phyloP scores from a whole-genome alignment of 2,113 vertebrate genomes.

The Smithornis capensis region DNA sequence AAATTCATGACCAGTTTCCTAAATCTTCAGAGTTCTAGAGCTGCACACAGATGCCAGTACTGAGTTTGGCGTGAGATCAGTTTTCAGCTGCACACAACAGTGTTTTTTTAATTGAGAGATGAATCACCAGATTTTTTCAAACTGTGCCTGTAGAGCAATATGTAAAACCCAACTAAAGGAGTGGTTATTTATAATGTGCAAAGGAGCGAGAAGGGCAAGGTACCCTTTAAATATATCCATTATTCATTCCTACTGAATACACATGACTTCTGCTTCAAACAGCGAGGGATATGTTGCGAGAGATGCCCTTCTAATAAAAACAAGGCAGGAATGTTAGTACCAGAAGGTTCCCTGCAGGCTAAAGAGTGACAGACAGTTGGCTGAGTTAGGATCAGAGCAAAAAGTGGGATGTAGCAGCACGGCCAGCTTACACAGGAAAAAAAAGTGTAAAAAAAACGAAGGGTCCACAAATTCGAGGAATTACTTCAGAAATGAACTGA shows the following conservation, averaged over 20 bases:
- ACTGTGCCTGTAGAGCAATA: not conserved
- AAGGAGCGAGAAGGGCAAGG: constrained; percentile 46
- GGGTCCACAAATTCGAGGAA: not conserved
- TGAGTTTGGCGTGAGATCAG: not conserved
- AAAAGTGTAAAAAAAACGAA: not conserved
- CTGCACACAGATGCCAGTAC: not conserved
- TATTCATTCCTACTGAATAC: constrained; percentile 67
- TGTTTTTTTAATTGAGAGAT: not conserved
- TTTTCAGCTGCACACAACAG: not conserved
- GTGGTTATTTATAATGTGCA: constrained; percentile 44
- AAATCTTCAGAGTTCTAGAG: not conserved
- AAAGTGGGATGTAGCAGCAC: constrained; percentile 30
- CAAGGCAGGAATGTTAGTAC: constrained; percentile 61
- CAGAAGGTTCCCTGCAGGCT: constrained; percentile 70
- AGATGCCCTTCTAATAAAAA: constrained; percentile 67
- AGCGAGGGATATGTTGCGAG: constrained; percentile 48
- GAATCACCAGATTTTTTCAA: constrained; percentile 36
- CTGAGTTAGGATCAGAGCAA: constrained; percentile 26
- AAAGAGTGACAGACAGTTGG: constrained; percentile 64
- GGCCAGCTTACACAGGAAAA: not conserved
- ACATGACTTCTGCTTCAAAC: constrained; percentile 59
- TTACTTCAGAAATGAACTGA: not conserved
- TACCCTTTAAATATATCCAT: constrained; percentile 66
- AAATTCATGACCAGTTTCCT: not conserved
- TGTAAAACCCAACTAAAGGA: constrained; percentile 24